Base-by-base conservation (phyloP, 2,797 vertebrate species). In the Ctenosaura bakeri region DNA sequence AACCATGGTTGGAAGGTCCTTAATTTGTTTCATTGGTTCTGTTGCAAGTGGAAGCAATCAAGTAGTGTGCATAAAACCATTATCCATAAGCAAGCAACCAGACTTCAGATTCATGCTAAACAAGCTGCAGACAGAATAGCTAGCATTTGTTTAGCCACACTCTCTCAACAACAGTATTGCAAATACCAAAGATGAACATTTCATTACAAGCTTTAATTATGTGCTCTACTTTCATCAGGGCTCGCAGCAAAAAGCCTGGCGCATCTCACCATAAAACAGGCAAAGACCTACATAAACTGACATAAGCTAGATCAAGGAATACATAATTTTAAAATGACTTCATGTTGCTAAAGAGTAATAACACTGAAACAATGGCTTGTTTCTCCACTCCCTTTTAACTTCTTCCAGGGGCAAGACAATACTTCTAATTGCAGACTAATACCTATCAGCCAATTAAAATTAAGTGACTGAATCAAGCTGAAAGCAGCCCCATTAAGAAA, bases 381-480 rank as follows among this genome's bases (percentile, higher is more conserved):
- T 4, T 50, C 18, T 84, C 1, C 10, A 52, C 16, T 71, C 26
- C 32, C 54, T 32, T 62, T 82, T 26, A 18, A 2, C 46, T 86
- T 90, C 9, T 85, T 83, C 42, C 42, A 82, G 50, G 32, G 4
- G 14, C 46, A 90, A 74, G 35, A 9, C 24, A 46, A 18, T 22
- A 79, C 29, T 86, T 78, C 82, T 78, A 78, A 78, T 77, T 77
- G 54, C 78, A 54, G 24, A 29, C n/a, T 52, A 50, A 73, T 50
- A 10, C 16, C 14, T 64, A 81, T n/a, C 50, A 90, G 29, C n/a
- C 50, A 42, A 83, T 24, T 78, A 56, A n/a, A 59, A 77, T 14
- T 46, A 71, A 85, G 59, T 64, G 22, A 50, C 46, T 35, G 20
- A 86, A 42, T 86, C 38, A 82, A 90, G 13, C 7, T 73, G 35